phyloP scores from a whole-genome alignment of 2,888 invertebrate genomes.

The Molanna angustata region DNA sequence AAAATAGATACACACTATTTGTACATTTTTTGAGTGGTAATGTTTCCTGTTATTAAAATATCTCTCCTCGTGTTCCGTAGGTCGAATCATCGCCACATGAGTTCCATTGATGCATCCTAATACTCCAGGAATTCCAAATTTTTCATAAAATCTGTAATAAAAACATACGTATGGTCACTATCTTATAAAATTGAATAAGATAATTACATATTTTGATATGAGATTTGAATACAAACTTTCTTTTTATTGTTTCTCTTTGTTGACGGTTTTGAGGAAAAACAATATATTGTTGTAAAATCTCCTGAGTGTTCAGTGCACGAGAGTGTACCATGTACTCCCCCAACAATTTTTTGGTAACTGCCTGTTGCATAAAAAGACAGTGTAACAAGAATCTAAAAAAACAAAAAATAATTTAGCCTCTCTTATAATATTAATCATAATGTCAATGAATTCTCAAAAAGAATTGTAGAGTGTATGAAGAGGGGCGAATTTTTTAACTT shows the following conservation, averaged over 20 bases:
- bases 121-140: background rate
- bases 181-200: background rate
- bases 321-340: background rate
- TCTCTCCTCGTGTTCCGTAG: background rate
- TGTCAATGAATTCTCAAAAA: too few relatives aligned
- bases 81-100: constrained; percentile 2
- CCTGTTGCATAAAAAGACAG: constrained; percentile 4
- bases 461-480: too few relatives aligned
- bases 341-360: background rate
- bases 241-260: background rate
- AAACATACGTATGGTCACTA: background rate
- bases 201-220: background rate
- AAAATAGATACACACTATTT: constrained; percentile 6
- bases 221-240: background rate
- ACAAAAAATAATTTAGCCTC: too few relatives aligned
- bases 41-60: constrained; percentile 6
- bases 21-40: constrained; percentile 3
- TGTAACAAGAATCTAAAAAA: constrained; percentile 3
- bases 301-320: background rate
- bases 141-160: constrained; percentile 3
- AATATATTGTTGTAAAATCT: background rate
- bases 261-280: constrained; percentile 1
- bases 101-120: constrained; percentile 1
- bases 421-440: too few relatives aligned
- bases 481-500: too few relatives aligned